phyloP scores from a whole-genome alignment of 2,113 vertebrate genomes.

The Arizona elegans region DNA sequence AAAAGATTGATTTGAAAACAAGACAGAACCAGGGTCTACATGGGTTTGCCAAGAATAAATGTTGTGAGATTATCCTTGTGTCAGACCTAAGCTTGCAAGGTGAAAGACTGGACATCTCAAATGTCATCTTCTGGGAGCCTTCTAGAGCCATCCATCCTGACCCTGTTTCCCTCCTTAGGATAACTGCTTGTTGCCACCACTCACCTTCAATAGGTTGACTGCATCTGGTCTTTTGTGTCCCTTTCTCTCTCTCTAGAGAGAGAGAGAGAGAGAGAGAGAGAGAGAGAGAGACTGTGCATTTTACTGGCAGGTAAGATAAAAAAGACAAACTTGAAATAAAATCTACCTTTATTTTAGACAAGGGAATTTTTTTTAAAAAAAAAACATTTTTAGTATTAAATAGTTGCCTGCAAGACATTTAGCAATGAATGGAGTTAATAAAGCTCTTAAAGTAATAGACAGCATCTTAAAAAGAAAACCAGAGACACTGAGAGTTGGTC shows the following conservation, averaged over 20 bases:
- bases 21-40: neutral
- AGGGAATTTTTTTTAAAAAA: neutral
- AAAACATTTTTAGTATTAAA: neutral
- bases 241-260: no score
- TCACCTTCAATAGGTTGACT: neutral
- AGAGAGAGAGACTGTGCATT: neutral
- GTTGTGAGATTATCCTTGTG: neutral
- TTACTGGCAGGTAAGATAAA: neutral
- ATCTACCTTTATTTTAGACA: neutral
- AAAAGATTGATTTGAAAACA: neutral
- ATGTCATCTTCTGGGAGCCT: neutral
- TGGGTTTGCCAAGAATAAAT: neutral
- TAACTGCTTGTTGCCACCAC: neutral
- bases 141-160: neutral
- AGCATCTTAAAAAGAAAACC: neutral
- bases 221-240: neutral
- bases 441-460: neutral
- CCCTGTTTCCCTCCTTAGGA: neutral
- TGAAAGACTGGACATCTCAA: neutral
- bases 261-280: no score
- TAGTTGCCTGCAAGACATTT: neutral
- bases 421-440: neutral
- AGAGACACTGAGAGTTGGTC: neutral
- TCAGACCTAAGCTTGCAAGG: neutral
- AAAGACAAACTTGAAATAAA: neutral